Percentiles rank a stretch among this genome's conserved stretches.
Conservation (phyloP, 2,113 vertebrate genomes). For the Sorex fumeus region DNA sequence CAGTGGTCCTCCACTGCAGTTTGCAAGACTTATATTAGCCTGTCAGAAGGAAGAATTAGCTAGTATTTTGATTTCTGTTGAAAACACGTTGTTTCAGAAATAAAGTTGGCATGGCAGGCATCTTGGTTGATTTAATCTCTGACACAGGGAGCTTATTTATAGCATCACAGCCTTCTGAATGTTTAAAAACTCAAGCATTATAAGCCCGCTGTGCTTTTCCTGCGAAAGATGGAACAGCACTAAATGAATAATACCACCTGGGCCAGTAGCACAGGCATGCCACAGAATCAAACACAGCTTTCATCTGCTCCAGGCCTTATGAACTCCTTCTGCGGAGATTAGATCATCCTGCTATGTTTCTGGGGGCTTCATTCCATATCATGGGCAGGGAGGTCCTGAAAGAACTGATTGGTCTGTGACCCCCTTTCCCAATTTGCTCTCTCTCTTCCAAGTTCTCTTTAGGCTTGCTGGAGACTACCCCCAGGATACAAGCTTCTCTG, state of each 20-base stretch:
- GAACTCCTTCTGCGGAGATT: not conserved
- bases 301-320: not conserved
- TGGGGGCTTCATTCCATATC: not conserved
- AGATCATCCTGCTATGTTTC: not conserved
- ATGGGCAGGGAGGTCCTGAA: not conserved
- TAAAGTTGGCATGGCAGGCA: conserved; percentile 76
- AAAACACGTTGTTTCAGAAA: conserved; percentile 80
- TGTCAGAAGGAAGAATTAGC: conserved; percentile 72
- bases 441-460: not conserved
- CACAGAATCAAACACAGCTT: conserved; percentile 61
- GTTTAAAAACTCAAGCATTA: conserved; percentile 80
- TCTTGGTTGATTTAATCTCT: conserved; percentile 84
- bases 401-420: not conserved
- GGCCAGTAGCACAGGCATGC: conserved; percentile 16
- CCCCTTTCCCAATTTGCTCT: not conserved
- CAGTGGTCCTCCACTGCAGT: not conserved
- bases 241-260: conserved; percentile 74
- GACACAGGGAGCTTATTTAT: conserved; percentile 80
- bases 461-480: not conserved
- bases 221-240: conserved; percentile 60
- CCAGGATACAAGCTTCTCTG: not conserved
- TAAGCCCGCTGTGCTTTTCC: conserved; percentile 81
- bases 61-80: conserved; percentile 73
- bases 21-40: conserved; percentile 62
- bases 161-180: conserved; percentile 80